These are phyloP conservation scores for Trematomus bernacchii DNA, from an alignment of 2,797 vertebrate species.

Conservation along the genomic window DNA sequence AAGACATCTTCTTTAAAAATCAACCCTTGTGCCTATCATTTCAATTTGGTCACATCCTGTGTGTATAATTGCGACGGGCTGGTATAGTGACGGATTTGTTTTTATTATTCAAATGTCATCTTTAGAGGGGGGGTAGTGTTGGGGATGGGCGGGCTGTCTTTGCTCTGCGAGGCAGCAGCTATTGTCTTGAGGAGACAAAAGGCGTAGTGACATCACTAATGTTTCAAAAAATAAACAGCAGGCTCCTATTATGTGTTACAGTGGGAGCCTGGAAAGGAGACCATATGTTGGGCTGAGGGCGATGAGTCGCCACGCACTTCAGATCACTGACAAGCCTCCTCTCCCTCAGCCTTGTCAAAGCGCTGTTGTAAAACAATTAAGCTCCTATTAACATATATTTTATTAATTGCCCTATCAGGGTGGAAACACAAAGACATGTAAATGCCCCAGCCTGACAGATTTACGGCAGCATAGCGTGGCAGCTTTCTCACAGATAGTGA, in stretches of 20 bases:
- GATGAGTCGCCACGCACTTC: constrained; percentile 70
- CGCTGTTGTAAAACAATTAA: constrained; percentile 86
- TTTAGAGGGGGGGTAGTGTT: neutral
- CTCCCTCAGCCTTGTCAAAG: constrained; percentile 79
- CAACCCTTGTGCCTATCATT: neutral
- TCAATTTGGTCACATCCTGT: constrained; percentile 11
- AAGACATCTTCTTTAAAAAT: constrained; percentile 40
- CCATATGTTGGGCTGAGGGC: constrained; percentile 85
- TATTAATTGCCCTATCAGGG: constrained; percentile 93
- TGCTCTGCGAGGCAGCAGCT: constrained; percentile 67
- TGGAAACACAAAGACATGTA: constrained; percentile 77
- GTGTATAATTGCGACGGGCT: constrained; percentile 60
- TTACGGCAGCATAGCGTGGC: constrained; percentile 88
- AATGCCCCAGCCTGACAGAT: constrained; percentile 85
- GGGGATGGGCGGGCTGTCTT: constrained; percentile 32
- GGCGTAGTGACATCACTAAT: constrained; percentile 79
- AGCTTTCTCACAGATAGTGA: constrained; percentile 93
- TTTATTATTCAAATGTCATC: constrained; percentile 74
- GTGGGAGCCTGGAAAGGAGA: constrained; percentile 82
- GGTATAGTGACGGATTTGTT: constrained; percentile 60
- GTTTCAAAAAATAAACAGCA: constrained; percentile 81
- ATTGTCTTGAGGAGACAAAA: constrained; percentile 85
- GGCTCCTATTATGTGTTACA: constrained; percentile 78
- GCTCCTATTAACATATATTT: constrained; percentile 94
- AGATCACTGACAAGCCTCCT: constrained; percentile 76